Conservation (phyloP, 2,888 invertebrate genomes). For the Macropis europaea region DNA sequence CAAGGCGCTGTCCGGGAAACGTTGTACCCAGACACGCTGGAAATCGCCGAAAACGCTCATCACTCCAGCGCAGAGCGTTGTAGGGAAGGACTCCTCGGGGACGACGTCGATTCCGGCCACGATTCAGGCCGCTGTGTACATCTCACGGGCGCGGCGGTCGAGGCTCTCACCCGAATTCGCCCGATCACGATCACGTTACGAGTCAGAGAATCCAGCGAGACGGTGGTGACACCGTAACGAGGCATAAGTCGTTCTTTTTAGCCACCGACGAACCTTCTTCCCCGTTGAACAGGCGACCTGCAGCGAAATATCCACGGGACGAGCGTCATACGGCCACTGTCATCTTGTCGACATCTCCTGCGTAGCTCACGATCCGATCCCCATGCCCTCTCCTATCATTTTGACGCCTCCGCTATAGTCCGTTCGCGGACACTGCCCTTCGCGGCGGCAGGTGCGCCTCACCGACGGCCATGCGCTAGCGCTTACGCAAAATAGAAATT, state of each 20-base stretch:
- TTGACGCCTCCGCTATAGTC: constrained; percentile 54
- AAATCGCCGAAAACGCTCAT: constrained; percentile 95
- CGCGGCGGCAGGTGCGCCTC: constrained; percentile 39
- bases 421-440: constrained; percentile 37
- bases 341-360: constrained; percentile 73
- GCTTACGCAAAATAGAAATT: constrained; percentile 47
- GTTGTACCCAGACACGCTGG: constrained; percentile 94
- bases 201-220: constrained; percentile 31
- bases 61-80: constrained; percentile 37
- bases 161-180: constrained; percentile 39
- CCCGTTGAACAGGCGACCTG: constrained; percentile 1
- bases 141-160: constrained; percentile 59
- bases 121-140: constrained; percentile 47
- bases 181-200: constrained; percentile 33
- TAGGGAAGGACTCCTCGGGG: constrained; percentile 27
- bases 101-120: constrained; percentile 14
- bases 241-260: constrained; percentile 41
- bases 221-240: constrained; percentile 18
- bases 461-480: constrained; percentile 19
- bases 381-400: constrained; percentile 58
- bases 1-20: constrained; percentile 93
- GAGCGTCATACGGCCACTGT: constrained; percentile 69
- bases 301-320: constrained; percentile 30
- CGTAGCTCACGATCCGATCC: constrained; percentile 63
- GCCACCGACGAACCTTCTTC: neutral